Percentiles rank a stretch among this genome's conserved stretches.
Conservation (phyloP, 2,888 invertebrate genomes). For the Melanotus villosus region DNA sequence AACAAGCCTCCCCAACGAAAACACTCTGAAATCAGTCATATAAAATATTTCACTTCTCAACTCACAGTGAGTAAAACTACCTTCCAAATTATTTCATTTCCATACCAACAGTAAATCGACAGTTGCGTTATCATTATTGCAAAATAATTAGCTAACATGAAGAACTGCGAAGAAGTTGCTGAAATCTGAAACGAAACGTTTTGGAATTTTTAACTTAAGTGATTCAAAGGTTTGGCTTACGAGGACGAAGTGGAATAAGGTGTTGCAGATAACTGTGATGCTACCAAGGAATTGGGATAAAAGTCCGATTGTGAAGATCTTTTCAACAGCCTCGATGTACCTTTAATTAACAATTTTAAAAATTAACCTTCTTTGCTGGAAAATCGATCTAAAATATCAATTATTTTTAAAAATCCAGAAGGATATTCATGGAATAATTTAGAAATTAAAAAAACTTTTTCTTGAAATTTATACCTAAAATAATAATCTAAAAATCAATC, state of each 20-base stretch:
- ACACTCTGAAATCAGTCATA: slow-evolving; percentile 36
- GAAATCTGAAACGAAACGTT: too few relatives aligned
- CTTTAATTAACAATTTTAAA: too few relatives aligned
- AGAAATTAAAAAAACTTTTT: too few relatives aligned
- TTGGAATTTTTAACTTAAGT: too few relatives aligned
- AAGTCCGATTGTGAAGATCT: slow-evolving; percentile 34
- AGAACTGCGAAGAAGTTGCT: neutral
- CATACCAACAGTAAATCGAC: slow-evolving; percentile 37
- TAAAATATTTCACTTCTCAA: slow-evolving; percentile 41
- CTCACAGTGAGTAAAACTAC: slow-evolving; percentile 37
- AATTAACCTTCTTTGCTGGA: too few relatives aligned
- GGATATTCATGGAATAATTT: too few relatives aligned
- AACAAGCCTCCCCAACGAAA: slow-evolving; percentile 39
- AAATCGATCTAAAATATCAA: too few relatives aligned
- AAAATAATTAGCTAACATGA: slow-evolving; percentile 5
- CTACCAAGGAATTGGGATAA: slow-evolving; percentile 41
- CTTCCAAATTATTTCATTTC: slow-evolving; percentile 41
- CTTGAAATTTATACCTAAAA: too few relatives aligned
- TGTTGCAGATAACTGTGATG: slow-evolving; percentile 42
- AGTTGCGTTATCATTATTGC: slow-evolving; percentile 19
- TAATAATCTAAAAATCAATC: too few relatives aligned
- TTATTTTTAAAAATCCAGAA: too few relatives aligned
- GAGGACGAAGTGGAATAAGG: slow-evolving; percentile 34
- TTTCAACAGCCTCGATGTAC: slow-evolving; percentile 31
- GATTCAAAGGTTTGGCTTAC: slow-evolving; percentile 24